Evolutionary conservation across 2,888 invertebrate species (phyloP), one percentile per base, ranked within the genome.

Genomic region (Drosophila meridiana): DNA sequence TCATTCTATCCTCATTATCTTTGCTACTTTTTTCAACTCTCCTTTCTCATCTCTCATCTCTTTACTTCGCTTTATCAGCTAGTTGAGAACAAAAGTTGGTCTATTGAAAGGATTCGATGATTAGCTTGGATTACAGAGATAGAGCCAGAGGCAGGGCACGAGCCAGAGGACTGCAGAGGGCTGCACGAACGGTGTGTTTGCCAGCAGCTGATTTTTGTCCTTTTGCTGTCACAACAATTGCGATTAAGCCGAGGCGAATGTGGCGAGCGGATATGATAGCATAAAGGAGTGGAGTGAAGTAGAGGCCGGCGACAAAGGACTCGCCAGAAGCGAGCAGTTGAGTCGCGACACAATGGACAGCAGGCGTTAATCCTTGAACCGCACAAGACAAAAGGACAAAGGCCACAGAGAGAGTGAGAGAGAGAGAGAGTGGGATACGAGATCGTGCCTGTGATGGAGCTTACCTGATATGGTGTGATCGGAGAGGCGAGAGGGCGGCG

Each of bases 401-500:
- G 28, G 9, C 11, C 38, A 38, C 8, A 9, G 48, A 52, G 56
- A 66, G 26, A 43, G 55, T 50, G 40, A 59, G 67, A 73, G 42
- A 7, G 50, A 2, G 6, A 3, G 40, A n/a, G 56, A 8, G 6
- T 1, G 28, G 4, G 2, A 11, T 32, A 20, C 28, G 20, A 53
- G 52, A 43, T 60, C 20, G 20, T 20, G 20, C 20, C 47, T 13
- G 26, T 14, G 30, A 9, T 48, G 0, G 48, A 48, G 60, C 92
- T 92, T 93, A 95, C 95, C 95, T 93, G 95, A 94, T 94, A 95
- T 90, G 94, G 95, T 92, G 94, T 95, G 92, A 94, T 93, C 89
- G 93, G 94, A 87, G 94, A 94, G 89, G 92, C 94, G 86, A 92
- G 94, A 83, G 14, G 96, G 96, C 69, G 96, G 96, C 79, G 96